Base-by-base conservation (phyloP, 2,113 vertebrate genomes). In the Rhea americana region DNA sequence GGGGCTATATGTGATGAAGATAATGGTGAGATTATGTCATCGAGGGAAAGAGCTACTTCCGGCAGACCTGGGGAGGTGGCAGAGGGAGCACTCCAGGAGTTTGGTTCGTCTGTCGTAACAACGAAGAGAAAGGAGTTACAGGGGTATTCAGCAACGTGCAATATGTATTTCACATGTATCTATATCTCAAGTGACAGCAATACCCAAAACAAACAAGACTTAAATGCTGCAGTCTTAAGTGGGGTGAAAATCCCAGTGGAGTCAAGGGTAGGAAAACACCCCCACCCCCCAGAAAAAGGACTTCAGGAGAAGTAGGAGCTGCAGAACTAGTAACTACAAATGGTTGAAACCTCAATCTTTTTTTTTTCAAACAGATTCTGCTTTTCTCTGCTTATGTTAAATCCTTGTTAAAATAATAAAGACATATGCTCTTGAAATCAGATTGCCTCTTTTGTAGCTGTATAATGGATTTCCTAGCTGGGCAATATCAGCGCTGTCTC, bases 51-150 rank as follows among this genome's bases (percentile, higher is more conserved):
- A 96, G 98, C 98, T 99, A 99, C 98, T 99, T 99, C 99, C 98
- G 98, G 98, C 99, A 99, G 98, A 96, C 98, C 98, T 99, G 99
- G 98, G 98, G 98, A 97, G 99, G 99, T 97, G 99, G 99, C 97
- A 98, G 98, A 97, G 98, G 98, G 98, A 98, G 98, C 90, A 95
- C 99, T 99, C 99, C 99, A 98, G 98, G 98, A 92, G 98, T 96
- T 87, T 98, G 98, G 97, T 97, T 98, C 99, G 98, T 99, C 99
- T 99, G 98, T 95, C 74, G 94, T 89, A 97, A 90, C 87, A 93
- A 94, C 93, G 90, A 93, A 92, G 71, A 96, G 89, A 97, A 82
- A 82, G 81, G 41, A 50, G 88, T 98, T 93, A 94, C 93, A 82
- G 28, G 7, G 0, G 0, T 15, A 47, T 51, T 74, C 70, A 32